Base-by-base conservation (phyloP, 2,888 invertebrate genomes). In the Cheilosia vernalis region DNA sequence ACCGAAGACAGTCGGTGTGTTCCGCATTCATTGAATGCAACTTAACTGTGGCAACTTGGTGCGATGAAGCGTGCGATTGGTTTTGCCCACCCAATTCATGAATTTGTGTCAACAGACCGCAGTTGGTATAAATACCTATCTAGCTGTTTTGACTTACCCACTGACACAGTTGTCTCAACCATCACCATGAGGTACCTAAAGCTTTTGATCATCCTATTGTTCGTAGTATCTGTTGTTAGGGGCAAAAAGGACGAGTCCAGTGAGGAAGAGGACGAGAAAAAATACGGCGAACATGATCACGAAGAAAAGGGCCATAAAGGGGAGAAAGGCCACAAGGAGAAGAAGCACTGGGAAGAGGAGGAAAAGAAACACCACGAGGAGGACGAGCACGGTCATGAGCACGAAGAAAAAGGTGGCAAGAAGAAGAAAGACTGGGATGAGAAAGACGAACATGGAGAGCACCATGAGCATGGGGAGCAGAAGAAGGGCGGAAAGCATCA, bases 401-500 rank as follows among this genome's bases (percentile, higher is more conserved):
- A 96, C 91, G 94, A 94, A 79, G 96, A 96, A 89, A 95, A 96
- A 89, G 95, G 95, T 15, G 96, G 96, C 0, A 96, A 96, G 91
- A 95, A 97, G 91, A 96, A 96, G 90, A 95, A 96, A 72, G 95
- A 96, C 88, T 95, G 96, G 90, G 96, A 96, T 88, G 95, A 96
- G 90, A 95, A 95, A 85, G 95, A 95, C 37, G 94, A 96, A 88
- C 94, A 96, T 89, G 95, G 95, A 0, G 95, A 95, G 86, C 96
- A 97, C 89, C 95, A 97, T 89, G 96, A 96, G 85, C 94, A 94
- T 33, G 96, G 95, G 2, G 95, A 96, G 87, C 95, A 95, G 17
- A 95, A 96, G 90, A 96, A 96, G 89, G 96, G 95, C 1, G 95
- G 95, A 1, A 96, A 96, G 89, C 95, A 95, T 90, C 96, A 95